phyloP scores from a whole-genome alignment of 2,113 vertebrate species.

The Colistium nudipinnis region DNA sequence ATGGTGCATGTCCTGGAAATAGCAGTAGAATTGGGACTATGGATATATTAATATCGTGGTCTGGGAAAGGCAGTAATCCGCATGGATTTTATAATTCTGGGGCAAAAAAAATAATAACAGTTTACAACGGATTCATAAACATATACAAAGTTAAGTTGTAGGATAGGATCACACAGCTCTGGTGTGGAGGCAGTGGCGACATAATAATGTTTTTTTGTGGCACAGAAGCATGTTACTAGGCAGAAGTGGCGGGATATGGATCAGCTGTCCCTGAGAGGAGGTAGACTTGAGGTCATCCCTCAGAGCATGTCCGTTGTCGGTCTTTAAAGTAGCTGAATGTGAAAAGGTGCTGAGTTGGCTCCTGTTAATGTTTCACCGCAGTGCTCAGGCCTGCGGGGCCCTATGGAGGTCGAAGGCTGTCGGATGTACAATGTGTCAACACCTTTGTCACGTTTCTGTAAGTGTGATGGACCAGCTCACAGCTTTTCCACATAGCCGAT shows the following conservation, averaged over 20 bases:
- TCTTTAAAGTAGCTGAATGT: conserved; percentile 9
- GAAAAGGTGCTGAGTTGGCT: conserved; percentile 42
- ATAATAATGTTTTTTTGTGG: conserved; percentile 29
- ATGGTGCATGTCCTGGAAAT: neutral
- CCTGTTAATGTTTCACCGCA: neutral
- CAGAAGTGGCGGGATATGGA: conserved; percentile 43
- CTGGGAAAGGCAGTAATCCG: neutral
- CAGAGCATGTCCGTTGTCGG: conserved; percentile 4
- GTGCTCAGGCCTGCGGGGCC: conserved; percentile 10
- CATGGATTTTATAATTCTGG: neutral
- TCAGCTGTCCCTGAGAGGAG: conserved; percentile 7
- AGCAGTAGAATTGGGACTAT: neutral
- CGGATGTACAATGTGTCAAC: conserved; percentile 45
- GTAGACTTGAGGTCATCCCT: conserved; percentile 24
- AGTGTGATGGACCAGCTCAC: conserved; percentile 36
- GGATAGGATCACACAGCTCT: neutral
- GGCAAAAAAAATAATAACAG: neutral
- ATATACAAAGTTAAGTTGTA: neutral
- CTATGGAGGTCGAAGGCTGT: conserved; percentile 55
- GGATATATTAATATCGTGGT: neutral
- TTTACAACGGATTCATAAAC: neutral
- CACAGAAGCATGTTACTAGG: conserved; percentile 29
- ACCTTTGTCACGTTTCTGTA: conserved; percentile 47
- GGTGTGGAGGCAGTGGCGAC: conserved; percentile 2
- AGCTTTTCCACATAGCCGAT: conserved; percentile 29